Conservation (phyloP, 2,888 invertebrate genomes). For the Erpobdella octoculata region DNA sequence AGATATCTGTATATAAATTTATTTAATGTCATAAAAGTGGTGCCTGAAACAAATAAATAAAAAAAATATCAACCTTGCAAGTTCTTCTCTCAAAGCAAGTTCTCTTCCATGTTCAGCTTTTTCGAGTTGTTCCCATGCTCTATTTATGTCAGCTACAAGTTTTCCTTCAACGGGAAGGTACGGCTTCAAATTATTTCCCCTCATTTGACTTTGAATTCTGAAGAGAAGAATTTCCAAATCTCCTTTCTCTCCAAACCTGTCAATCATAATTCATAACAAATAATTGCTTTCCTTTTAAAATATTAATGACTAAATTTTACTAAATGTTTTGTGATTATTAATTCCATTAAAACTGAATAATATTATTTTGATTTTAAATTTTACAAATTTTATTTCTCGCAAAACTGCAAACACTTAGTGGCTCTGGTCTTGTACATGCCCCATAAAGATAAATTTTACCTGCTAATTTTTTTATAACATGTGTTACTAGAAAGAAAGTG, state of each 20-base stretch:
- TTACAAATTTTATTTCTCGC: no score
- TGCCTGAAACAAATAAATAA: neutral
- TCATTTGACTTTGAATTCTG: constrained; percentile 93
- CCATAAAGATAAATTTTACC: no score
- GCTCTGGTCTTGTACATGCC: no score
- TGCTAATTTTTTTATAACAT: no score
- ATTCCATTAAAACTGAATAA: no score
- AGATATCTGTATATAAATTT: neutral
- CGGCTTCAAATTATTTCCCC: constrained; percentile 95
- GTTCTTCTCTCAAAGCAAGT: constrained; percentile 87
- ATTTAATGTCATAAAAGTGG: neutral
- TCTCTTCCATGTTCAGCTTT: constrained; percentile 97
- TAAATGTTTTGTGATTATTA: no score
- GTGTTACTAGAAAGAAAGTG: no score
- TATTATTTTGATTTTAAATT: no score
- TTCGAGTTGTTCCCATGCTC: constrained; percentile 95
- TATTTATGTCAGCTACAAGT: constrained; percentile 97
- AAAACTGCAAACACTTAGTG: no score
- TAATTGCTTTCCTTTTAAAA: no score
- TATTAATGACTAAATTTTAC: no score
- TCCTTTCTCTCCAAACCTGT: constrained; percentile 88
- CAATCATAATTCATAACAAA: constrained; percentile 29
- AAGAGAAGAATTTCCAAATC: constrained; percentile 93
- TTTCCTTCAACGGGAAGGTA: constrained; percentile 91
- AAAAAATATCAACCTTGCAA: constrained; percentile 50